These are phyloP conservation scores for Andrena cerasifolii DNA, from an alignment of 1,140 invertebrate species.

Conservation along the genomic window DNA sequence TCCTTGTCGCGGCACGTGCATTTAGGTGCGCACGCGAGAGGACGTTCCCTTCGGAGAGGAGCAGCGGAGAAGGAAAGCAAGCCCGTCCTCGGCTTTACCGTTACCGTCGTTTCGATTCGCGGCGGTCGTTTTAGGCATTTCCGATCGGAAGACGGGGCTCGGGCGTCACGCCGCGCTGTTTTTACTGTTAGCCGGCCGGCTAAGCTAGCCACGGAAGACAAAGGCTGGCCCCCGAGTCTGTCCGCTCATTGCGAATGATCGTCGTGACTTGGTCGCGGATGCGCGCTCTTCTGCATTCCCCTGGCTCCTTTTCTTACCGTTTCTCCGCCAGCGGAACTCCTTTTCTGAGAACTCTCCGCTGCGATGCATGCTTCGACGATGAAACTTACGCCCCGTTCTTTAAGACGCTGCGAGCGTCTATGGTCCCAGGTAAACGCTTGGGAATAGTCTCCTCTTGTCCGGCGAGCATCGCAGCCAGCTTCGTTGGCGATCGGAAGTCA, in stretches of 20 bases:
- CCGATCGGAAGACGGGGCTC: conserved; percentile 64
- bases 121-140: conserved; percentile 64
- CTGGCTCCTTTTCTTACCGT: conserved; percentile 21
- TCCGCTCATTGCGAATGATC: conserved; percentile 48
- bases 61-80: neutral
- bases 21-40: too few species aligned
- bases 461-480: too few species aligned
- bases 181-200: conserved; percentile 57
- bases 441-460: too few species aligned
- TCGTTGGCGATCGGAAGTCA: neutral
- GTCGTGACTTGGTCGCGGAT: conserved; percentile 43
- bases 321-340: conserved; percentile 9
- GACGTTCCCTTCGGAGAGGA: neutral
- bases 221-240: conserved; percentile 21
- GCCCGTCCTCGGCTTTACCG: conserved; percentile 37
- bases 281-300: conserved; percentile 42
- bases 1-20: too few species aligned
- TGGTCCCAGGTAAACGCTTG: too few species aligned
- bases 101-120: conserved; percentile 64
- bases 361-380: too few species aligned
- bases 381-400: too few species aligned
- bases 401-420: too few species aligned
- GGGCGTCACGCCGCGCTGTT: conserved; percentile 44
- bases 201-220: conserved; percentile 25
- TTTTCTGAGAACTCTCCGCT: conserved; percentile 18